Evolutionary conservation across 2,888 invertebrate genomes (phyloP), one percentile per base, ranked within the genome.

Genomic region (Eurois occulta): DNA sequence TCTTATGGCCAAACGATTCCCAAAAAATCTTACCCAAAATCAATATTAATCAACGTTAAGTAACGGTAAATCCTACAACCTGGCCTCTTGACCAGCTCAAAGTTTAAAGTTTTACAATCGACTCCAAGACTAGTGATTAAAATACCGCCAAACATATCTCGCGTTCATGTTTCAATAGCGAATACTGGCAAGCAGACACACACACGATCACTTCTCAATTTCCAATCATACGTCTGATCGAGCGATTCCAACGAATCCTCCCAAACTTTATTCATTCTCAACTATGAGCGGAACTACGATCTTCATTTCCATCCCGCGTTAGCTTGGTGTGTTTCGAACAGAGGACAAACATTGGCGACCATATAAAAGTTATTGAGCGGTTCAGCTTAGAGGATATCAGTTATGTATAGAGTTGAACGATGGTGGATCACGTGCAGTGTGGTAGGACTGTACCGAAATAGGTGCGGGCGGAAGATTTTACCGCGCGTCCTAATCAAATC

Each of bases 281-380:
- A 78, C 74, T 75, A 69, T 8, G 64, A 70, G 21, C 28, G n/a
- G 52, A 77, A 58, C 78, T 46, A 41, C 66, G 32, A 78, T 72
- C 75, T 72, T 70, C 78, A 86, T 87, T 88, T 77, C 77, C 86
- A 85, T 85, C 75, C 71, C 35, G 70, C 70, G 75, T 78, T 66
- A 70, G 75, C 75, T 74, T 77, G 55, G 58, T 75, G 66, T 78
- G 78, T 79, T 80, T 68, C 46, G 55, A 69, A 82, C 77, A 78
- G 69, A 83, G 85, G 83, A 86, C 88, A 88, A 88, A 88, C 81
- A 86, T 76, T 66, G 73, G 55, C 55, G 64, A n/a, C 67, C 75
- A 73, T 72, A 80, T 72, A 48, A 73, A 88, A 88, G 75, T 89
- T 88, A 88, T 88, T 84, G 87, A 73, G 78, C 55, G 77, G 84